Evolutionary conservation across 2,888 invertebrate genomes (phyloP), one percentile per base, ranked within the genome.

Genomic region (Cordilura impudica): DNA sequence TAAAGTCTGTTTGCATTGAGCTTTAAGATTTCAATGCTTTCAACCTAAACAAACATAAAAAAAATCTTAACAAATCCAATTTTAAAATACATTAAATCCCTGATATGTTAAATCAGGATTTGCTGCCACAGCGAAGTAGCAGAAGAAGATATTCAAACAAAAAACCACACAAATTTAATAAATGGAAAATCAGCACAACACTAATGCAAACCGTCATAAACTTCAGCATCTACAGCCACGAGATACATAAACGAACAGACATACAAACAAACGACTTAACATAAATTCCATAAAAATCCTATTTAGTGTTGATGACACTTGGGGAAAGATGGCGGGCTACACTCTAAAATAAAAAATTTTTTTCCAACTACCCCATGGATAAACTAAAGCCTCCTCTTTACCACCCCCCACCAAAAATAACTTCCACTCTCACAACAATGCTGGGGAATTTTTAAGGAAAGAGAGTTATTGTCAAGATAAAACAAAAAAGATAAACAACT

Each of bases 81-180:
- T 80, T 80, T 54, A 73, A 77, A 77, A 80, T 73, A 80, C 77
- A 80, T 80, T 75, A 75, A 79, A 79, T 75, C 79, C 79, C 79
- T 79, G 79, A 79, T 71, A 79, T 79, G 75, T 79, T 79, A 79
- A 79, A 79, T 79, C 79, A 79, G 67, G 51, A 79, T 75, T 63
- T 66, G 71, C 74, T 78, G 66, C 66, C 71, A 65, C 69, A 19
- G 51, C 53, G 19, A 39, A 21, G 19, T 4, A 56, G 23, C 10
- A 39, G n/a, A 43, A 29, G 51, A 69, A 12, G 6, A 39, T 1
- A 29, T 8, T 18, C 12, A 29, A 26, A 12, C 35, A 18, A 31
- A 49, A 26, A 63, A 78, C 63, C 66, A 19, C 58, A 53, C 65
- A 75, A 79, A 79, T 79, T 72, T 75, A 79, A 79, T 79, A 79